phyloP scores from a whole-genome alignment of 2,113 vertebrate genomes.

The Tachysurus vachellii region DNA sequence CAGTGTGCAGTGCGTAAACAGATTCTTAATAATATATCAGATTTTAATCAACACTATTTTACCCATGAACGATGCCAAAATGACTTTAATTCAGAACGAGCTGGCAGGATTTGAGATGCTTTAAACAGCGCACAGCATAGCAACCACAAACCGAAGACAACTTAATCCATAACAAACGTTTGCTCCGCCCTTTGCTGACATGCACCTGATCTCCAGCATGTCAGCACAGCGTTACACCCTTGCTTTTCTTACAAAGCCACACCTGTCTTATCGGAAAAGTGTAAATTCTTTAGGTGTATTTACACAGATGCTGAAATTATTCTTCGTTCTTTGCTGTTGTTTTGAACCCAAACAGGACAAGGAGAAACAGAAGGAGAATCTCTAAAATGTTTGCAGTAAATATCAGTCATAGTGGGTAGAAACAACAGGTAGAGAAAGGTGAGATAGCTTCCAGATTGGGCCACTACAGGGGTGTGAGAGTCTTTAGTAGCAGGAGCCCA shows the following conservation, averaged over 20 bases:
- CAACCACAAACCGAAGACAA: conserved; percentile 26
- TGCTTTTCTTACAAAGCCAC: conserved; percentile 18
- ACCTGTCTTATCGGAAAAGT: conserved; percentile 20
- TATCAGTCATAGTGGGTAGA: conserved; percentile 13
- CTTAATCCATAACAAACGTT: conserved; percentile 1
- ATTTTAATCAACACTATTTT: neutral
- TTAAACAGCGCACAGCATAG: conserved; percentile 24
- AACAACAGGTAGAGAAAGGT: conserved; percentile 48
- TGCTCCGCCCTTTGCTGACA: conserved; percentile 19
- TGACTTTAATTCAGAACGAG: neutral
- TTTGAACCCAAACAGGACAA: neutral
- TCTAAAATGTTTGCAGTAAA: conserved; percentile 31
- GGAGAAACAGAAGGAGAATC: conserved; percentile 17
- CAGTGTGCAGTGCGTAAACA: neutral
- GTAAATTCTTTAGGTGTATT: neutral
- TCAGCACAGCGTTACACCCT: conserved; percentile 33
- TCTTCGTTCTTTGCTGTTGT: neutral
- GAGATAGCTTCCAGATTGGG: conserved; percentile 47
- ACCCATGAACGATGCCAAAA: neutral
- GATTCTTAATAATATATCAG: neutral
- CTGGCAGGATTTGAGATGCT: neutral
- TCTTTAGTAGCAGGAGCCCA: conserved; percentile 40
- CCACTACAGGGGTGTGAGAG: conserved; percentile 48
- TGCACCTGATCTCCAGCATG: conserved; percentile 2
- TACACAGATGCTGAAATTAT: neutral